Evolutionary conservation across 2,888 invertebrate species (phyloP).

Genomic region (Sinotaia quadrata): DNA sequence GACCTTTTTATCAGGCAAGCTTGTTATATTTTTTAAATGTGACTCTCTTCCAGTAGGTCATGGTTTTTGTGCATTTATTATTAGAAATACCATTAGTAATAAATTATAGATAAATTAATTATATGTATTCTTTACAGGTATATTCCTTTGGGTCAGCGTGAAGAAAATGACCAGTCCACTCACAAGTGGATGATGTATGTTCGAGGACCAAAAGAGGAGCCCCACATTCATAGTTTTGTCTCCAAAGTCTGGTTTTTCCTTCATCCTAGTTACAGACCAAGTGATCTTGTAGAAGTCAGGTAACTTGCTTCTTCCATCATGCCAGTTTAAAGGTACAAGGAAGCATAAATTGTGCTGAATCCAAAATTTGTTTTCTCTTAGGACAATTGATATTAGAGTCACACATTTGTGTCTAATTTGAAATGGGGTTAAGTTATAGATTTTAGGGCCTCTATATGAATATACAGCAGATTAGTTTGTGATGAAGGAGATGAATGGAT

Average conservation of each 20-base stretch:
- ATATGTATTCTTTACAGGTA: constrained; percentile 50
- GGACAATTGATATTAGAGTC: no score
- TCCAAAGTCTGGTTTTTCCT: constrained; percentile 84
- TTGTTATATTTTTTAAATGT: not conserved
- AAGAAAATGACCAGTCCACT: constrained; percentile 79
- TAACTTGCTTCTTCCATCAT: no score
- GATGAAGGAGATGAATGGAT: no score
- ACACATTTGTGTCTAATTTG: no score
- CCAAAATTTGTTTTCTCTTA: no score
- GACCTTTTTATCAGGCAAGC: not conserved
- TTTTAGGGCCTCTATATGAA: no score
- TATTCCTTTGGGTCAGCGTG: constrained; percentile 79
- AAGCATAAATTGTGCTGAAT: no score
- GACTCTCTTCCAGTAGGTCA: not conserved
- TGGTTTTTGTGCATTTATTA: not conserved
- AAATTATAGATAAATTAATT: not conserved
- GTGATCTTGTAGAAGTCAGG: constrained; percentile 86
- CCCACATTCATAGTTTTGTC: constrained; percentile 78
- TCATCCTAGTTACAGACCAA: constrained; percentile 89
- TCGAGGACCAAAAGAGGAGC: constrained; percentile 79
- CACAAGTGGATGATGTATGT: constrained; percentile 95
- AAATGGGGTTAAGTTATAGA: no score
- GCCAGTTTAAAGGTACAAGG: no score
- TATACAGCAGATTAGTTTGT: no score
- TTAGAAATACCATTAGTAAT: not conserved